Evolutionary conservation across 92 coral and sea anemone genomes (phyloP).

Genomic region (Scolanthus callimorphus): DNA sequence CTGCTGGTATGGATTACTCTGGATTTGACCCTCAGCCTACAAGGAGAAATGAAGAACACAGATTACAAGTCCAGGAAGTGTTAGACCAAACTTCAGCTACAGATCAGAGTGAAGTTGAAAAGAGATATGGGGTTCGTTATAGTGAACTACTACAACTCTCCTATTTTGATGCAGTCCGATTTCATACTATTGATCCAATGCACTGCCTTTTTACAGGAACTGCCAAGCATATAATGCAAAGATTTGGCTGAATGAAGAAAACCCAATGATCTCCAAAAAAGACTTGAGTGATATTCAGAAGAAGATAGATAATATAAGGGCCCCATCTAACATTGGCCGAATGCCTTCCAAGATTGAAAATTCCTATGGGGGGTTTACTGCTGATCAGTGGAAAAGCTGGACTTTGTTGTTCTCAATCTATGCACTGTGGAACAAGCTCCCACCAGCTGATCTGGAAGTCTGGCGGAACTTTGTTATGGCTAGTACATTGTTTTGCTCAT

Average conservation of each 20-base stretch:
- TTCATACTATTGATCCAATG: slow-evolving; percentile 65
- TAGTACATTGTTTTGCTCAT: slow-evolving; percentile 27
- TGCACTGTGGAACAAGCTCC: slow-evolving; percentile 1
- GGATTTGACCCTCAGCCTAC: slow-evolving; percentile 19
- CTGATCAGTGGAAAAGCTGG: slow-evolving; percentile 57
- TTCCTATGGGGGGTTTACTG: slow-evolving; percentile 58
- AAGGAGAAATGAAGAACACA: slow-evolving; percentile 36
- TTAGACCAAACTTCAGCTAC: slow-evolving; percentile 17
- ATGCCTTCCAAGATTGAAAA: slow-evolving; percentile 44
- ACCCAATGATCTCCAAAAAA: slow-evolving; percentile 11
- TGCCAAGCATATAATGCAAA: slow-evolving; percentile 63
- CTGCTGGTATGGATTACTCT: slow-evolving; percentile 30
- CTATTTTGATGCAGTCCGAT: slow-evolving; percentile 68
- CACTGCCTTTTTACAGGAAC: slow-evolving; percentile 69
- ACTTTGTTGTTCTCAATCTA: slow-evolving; percentile 13
- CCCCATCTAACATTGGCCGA: slow-evolving; percentile 42
- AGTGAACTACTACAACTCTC: slow-evolving; percentile 36
- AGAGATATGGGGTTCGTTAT: too few relatives aligned
- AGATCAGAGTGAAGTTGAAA: slow-evolving; percentile 17
- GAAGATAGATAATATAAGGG: slow-evolving; percentile 27
- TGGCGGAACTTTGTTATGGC: slow-evolving; percentile 62
- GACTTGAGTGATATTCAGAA: slow-evolving; percentile 18
- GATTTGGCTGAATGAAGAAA: slow-evolving; percentile 52
- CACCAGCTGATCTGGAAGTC: slow-evolving; percentile 13
- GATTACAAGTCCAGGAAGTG: slow-evolving; percentile 22